These are phyloP conservation scores for Tichodroma muraria DNA, from an alignment of 2,113 vertebrate species.

Conservation along the genomic window DNA sequence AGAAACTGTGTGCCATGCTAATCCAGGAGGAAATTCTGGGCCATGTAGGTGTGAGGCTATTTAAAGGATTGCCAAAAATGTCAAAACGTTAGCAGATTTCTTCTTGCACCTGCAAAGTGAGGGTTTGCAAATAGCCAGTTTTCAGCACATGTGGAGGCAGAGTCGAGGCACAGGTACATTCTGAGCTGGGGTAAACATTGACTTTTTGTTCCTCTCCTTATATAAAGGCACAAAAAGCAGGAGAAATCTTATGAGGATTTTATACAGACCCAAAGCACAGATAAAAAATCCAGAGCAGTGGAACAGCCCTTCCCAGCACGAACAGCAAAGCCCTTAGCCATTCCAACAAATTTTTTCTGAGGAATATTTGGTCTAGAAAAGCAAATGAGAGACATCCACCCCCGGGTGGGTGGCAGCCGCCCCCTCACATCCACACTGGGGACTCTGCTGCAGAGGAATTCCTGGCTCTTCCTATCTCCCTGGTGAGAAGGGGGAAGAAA, in stretches of 20 bases:
- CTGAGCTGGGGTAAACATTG: background rate
- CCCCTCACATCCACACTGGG: background rate
- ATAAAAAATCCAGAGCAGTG: background rate
- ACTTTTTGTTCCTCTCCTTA: background rate
- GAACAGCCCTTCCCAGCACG: background rate
- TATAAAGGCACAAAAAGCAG: background rate
- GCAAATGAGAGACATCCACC: background rate
- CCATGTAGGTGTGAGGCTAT: conserved; percentile 15
- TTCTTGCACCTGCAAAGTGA: background rate
- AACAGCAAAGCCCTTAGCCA: background rate
- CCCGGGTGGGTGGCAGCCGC: rapidly evolving
- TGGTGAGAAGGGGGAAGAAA: background rate
- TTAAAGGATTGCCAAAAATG: conserved; percentile 18
- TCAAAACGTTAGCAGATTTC: background rate
- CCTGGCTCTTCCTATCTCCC: background rate
- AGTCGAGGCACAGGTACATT: background rate
- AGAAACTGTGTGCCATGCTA: background rate
- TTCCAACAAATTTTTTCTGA: background rate
- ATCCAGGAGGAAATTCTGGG: conserved; percentile 16
- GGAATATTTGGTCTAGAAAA: background rate
- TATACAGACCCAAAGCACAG: background rate
- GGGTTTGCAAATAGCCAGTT: background rate
- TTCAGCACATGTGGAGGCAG: background rate
- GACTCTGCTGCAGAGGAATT: background rate
- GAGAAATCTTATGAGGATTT: background rate